Evolutionary conservation across 2,888 invertebrate genomes (phyloP), one percentile per base, ranked within the genome.

Genomic region (Heteropelma amictum): DNA sequence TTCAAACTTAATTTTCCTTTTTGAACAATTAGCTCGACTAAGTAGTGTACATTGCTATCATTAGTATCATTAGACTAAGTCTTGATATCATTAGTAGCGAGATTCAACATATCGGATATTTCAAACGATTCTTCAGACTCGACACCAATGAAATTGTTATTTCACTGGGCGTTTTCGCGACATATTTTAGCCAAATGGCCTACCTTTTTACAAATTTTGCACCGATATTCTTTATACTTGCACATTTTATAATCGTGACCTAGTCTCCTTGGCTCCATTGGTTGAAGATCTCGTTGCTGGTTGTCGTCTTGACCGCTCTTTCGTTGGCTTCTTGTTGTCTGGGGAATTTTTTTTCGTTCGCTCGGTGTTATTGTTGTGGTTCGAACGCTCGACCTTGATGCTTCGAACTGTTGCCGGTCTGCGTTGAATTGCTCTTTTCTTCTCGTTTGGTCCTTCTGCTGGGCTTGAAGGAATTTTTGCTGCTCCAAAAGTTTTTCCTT

Each of bases 201-300:
- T 2, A 61, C 21, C 38, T 26, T 64, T 64, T 53, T 64, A 19
- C 51, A 64, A 49, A 63, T 47, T 38, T 63, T 63, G 23, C 63
- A 51, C 19, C 35, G 14, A 23, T 63, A 63, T n/a, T 49, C 35
- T 26, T 49, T 63, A 10, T 63, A 33, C 49, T 49, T 35, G 49
- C 63, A 63, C 21, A 5, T 33, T 30, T 23, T 38, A 14, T 17
- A 63, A 12, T 47, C 49, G n/a, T 63, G 63, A 10, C 26, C 23
- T 14, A 35, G n/a, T n/a, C n/a, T n/a, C n/a, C n/a, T n/a, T n/a
- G n/a, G n/a, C n/a, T n/a, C n/a, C n/a, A n/a, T n/a, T n/a, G n/a
- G n/a, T n/a, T n/a, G n/a, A n/a, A n/a, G n/a, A n/a, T n/a, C n/a
- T n/a, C n/a, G n/a, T n/a, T n/a, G n/a, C n/a, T n/a, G n/a, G n/a